These are phyloP conservation scores for Cantharis rufa DNA, from an alignment of 2,888 invertebrate genomes.

Conservation along the genomic window DNA sequence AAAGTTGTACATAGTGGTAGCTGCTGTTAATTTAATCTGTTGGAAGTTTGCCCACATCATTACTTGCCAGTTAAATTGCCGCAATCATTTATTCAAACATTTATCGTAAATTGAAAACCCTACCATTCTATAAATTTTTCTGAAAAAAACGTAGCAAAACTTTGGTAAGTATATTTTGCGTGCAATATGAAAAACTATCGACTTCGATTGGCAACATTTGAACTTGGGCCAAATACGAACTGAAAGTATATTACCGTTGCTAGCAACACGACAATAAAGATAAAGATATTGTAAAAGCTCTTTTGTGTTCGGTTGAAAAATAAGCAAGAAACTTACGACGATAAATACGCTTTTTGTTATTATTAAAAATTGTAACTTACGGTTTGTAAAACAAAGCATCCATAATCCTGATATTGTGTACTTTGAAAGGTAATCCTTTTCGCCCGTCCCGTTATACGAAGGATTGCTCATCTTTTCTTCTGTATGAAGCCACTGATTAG, in stretches of 20 bases:
- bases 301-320: not conserved
- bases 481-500: constrained; percentile 85
- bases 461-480: constrained; percentile 83
- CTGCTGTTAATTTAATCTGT: constrained; percentile 15
- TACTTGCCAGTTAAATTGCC: constrained; percentile 2
- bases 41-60: constrained; percentile 23
- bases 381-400: constrained; percentile 78
- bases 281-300: not conserved
- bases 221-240: not conserved
- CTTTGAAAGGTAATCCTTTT: constrained; percentile 71
- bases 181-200: not conserved
- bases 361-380: constrained; percentile 62
- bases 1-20: constrained; percentile 3
- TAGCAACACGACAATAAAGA: not conserved
- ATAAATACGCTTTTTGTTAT: not conserved
- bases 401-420: constrained; percentile 81
- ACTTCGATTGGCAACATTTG: not conserved
- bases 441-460: constrained; percentile 76
- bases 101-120: not conserved
- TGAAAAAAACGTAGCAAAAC: not conserved
- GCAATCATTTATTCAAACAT: not conserved
- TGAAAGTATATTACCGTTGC: not conserved
- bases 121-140: not conserved
- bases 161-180: not conserved
- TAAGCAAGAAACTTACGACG: not conserved